Percentiles rank a stretch among this genome's conserved stretches.
phyloP scores from a whole-genome alignment of 2,113 vertebrate species.

The Camelus bactrianus region DNA sequence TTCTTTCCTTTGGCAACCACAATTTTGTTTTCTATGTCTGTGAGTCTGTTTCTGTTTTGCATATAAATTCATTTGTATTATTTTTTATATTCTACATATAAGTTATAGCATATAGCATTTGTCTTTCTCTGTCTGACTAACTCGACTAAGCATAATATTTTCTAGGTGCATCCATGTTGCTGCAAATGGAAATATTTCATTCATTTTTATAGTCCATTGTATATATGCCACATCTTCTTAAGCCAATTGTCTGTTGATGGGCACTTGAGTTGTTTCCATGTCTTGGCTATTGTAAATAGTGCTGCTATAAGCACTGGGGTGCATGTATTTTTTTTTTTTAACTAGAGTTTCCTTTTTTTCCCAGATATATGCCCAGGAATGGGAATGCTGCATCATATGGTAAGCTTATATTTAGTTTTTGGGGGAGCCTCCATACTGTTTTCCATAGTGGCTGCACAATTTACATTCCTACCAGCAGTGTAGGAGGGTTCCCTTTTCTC shows the following conservation, averaged over 20 bases:
- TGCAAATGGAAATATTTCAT: not conserved
- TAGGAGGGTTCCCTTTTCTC: not conserved
- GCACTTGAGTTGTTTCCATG: not conserved
- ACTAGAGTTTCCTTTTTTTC: not conserved
- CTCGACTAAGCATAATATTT: not conserved
- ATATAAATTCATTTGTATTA: not conserved
- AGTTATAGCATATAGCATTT: not conserved
- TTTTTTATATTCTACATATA: not conserved
- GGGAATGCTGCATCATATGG: not conserved
- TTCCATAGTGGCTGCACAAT: not conserved
- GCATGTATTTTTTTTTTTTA: not conserved
- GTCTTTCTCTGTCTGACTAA: not conserved
- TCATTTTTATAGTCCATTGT: not conserved
- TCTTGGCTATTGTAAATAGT: not conserved
- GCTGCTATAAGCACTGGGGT: not conserved
- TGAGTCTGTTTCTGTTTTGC: not conserved
- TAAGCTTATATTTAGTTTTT: not conserved
- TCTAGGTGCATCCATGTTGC: not conserved
- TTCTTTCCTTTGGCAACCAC: not conserved
- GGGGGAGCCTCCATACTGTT: not conserved
- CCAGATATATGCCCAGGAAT: not conserved
- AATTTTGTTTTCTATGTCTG: not conserved
- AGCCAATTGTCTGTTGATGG: not conserved
- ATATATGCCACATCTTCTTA: not conserved
- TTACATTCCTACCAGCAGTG: not conserved